phyloP scores from a whole-genome alignment of 2,797 vertebrate species.

The Coilia nasus region DNA sequence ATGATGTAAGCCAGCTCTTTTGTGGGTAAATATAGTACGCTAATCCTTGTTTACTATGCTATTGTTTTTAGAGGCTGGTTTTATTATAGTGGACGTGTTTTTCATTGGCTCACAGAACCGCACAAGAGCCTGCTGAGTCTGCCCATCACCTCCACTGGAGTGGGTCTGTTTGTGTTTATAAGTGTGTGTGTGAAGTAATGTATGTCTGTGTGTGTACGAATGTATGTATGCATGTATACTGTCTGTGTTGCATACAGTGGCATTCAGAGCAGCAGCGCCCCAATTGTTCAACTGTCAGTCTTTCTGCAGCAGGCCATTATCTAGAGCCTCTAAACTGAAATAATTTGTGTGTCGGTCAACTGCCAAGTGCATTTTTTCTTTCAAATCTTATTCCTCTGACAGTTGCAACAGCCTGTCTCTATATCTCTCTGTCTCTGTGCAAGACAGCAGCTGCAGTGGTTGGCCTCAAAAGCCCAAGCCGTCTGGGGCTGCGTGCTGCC shows the following conservation, averaged over 20 bases:
- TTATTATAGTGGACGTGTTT: slow-evolving; percentile 43
- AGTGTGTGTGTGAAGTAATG: too few relatives aligned
- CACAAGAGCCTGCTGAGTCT: slow-evolving; percentile 6
- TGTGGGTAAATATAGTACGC: slow-evolving; percentile 14
- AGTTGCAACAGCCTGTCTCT: neutral
- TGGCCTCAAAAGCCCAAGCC: neutral
- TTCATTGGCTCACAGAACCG: slow-evolving; percentile 13
- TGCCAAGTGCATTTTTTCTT: neutral
- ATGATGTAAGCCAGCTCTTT: slow-evolving; percentile 13
- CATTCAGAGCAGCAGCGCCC: slow-evolving; percentile 5
- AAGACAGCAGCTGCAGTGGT: slow-evolving; percentile 9
- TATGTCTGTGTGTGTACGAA: neutral
- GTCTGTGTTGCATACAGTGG: slow-evolving; percentile 12
- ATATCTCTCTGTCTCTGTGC: neutral
- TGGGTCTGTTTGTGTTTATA: neutral
- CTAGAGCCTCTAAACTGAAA: neutral
- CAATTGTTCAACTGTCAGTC: neutral
- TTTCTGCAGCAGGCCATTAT: neutral
- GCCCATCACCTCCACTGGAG: neutral
- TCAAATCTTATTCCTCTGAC: neutral
- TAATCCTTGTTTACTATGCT: slow-evolving; percentile 17
- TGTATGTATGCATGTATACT: neutral
- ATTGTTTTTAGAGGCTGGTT: slow-evolving; percentile 15
- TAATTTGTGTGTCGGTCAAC: slow-evolving; percentile 1
- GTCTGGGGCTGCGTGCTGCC: slow-evolving; percentile 1